Base-by-base conservation (phyloP, 1,140 invertebrate species). In the Leucophenga varia region DNA sequence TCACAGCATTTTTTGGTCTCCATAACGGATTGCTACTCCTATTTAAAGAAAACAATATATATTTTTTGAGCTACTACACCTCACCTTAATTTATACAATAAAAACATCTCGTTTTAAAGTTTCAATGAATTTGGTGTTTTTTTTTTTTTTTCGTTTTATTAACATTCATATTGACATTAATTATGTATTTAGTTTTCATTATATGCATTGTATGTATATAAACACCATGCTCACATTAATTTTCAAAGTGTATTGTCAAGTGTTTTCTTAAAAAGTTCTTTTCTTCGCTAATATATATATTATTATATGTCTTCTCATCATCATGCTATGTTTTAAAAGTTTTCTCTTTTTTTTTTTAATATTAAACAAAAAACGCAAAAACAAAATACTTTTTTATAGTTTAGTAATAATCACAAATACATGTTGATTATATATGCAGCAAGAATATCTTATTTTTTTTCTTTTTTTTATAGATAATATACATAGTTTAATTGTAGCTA, bases 221-320 rank as follows among this genome's bases (percentile, higher is more conserved):
- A 25, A 25, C 22, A 25, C 22, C n/a, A 17, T 19, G 35, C 35
- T 67, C 64, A 67, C 54, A 67, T 67, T 59, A 57, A 61, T 53
- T 67, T 42, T 64, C 44, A 48, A 57, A 56, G 61, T 59, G 63
- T 67, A 67, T 67, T 67, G 63, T 67, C 63, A 65, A 65, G 53
- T 65, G 54, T 59, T 65, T 59, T 47, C 50, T 10, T 25, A 25
- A 10, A 25, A 25, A 25, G 22, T 25, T 25, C 10, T 25, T 25
- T 25, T 64, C 58, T 48, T 47, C 20, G 19, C 32, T 22, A 34
- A n/a, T 31, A 21, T 50, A 54, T 45, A 34, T 40, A 45, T 32
- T 20, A 12, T 25, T 36, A 45, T 45, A 17, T 36, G 18, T 47
- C 43, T 35, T n/a, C 39, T 42, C 16, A 53, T 45, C 21, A 17